Evolutionary conservation across 2,113 vertebrate species (phyloP).

Genomic region (Daphoenositta chrysoptera): DNA sequence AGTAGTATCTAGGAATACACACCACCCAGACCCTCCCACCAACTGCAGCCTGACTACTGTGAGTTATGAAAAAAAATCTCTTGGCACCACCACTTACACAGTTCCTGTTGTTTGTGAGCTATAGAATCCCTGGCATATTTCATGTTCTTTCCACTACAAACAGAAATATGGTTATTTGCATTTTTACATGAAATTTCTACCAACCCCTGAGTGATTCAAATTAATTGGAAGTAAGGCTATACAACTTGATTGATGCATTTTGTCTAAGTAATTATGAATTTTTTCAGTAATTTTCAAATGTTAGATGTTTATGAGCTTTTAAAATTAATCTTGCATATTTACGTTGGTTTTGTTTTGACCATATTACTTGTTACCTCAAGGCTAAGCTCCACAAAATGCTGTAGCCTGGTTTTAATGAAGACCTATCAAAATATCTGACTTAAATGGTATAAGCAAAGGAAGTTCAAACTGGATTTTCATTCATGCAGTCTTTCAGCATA

Average conservation of each 20-base stretch:
- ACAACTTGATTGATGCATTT: background rate
- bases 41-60: background rate
- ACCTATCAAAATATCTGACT: background rate
- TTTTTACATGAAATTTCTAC: background rate
- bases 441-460: background rate
- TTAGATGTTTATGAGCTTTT: background rate
- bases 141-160: background rate
- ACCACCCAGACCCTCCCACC: background rate
- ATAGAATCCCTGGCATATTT: background rate
- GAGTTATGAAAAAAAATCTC: background rate
- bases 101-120: background rate
- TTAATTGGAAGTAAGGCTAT: background rate
- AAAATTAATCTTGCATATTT: background rate
- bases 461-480: background rate
- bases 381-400: background rate
- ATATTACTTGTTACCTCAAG: background rate
- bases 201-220: background rate
- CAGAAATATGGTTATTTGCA: background rate
- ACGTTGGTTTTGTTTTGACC: background rate
- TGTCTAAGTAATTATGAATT: background rate
- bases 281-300: background rate
- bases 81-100: background rate
- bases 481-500: background rate
- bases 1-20: background rate
- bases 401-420: background rate